A percentile compares a stretch with the other conserved stretches of the same genome.
Evolutionary conservation across 1,140 invertebrate species (phyloP).

Genomic region (Drosophila arawakana): DNA sequence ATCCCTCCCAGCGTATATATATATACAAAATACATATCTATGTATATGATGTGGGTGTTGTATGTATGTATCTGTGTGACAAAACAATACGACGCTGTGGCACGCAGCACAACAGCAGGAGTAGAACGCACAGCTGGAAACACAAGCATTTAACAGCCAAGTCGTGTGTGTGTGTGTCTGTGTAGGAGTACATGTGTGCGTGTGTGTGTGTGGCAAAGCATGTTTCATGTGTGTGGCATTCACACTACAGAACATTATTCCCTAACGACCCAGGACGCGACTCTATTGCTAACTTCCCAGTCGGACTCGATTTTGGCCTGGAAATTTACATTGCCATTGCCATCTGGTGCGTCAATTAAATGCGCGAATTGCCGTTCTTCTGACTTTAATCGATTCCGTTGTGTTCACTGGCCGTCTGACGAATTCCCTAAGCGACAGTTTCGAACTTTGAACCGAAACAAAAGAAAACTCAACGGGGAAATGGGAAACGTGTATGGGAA

Average conservation of each 20-base stretch:
- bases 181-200: constrained; percentile 1
- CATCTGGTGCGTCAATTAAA: constrained; percentile 68
- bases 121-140: constrained; percentile 44
- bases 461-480: constrained; percentile 37
- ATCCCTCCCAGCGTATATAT: neutral
- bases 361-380: constrained; percentile 58
- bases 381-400: constrained; percentile 68
- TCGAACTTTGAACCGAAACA: constrained; percentile 22
- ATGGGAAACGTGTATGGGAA: neutral
- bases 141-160: constrained; percentile 21
- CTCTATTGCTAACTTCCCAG: constrained; percentile 2
- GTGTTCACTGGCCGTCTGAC: constrained; percentile 15
- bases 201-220: neutral
- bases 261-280: constrained; percentile 1
- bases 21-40: neutral
- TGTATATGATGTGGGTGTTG: too few species aligned
- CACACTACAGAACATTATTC: constrained; percentile 33
- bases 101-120: constrained; percentile 53
- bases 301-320: neutral
- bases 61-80: constrained; percentile 12
- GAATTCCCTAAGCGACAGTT: constrained; percentile 65
- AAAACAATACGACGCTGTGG: constrained; percentile 47
- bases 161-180: constrained; percentile 6
- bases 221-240: constrained; percentile 24
- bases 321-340: constrained; percentile 24